Conservation (phyloP, 2,113 vertebrate species). For the Callipepla californica region DNA sequence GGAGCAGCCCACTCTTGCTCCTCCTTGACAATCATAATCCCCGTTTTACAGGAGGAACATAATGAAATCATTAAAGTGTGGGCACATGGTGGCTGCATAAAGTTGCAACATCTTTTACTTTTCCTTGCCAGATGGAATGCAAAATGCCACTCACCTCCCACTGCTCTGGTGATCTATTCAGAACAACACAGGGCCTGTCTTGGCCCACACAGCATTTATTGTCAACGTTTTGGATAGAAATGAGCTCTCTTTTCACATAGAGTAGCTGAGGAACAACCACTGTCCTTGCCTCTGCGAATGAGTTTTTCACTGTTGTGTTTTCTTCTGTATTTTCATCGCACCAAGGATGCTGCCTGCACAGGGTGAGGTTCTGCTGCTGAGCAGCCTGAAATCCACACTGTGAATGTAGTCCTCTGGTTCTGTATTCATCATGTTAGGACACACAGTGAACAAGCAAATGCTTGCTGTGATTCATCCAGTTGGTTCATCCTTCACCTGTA, state of each 20-base stretch:
- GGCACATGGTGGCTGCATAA: background rate
- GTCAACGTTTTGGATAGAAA: background rate
- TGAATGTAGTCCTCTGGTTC: background rate
- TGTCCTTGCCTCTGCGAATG: background rate
- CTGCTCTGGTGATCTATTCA: background rate
- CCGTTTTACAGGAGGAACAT: background rate
- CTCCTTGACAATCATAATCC: background rate
- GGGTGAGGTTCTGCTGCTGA: background rate
- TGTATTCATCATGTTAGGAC: background rate
- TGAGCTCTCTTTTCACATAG: background rate
- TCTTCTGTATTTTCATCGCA: background rate
- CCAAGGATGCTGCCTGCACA: background rate
- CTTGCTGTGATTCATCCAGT: background rate
- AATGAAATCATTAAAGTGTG: background rate
- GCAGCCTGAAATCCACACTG: background rate
- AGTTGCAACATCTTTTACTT: background rate
- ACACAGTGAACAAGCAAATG: accelerated
- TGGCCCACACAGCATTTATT: background rate
- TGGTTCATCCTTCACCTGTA: background rate
- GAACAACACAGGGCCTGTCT: background rate
- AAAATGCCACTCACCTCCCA: conserved; percentile 11
- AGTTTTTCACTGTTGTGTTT: background rate
- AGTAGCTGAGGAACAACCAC: background rate
- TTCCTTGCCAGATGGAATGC: background rate
- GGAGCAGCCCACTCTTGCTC: background rate